These are phyloP conservation scores for Cyclina sinensis DNA, from an alignment of 1,140 invertebrate genomes.

Conservation along the genomic window DNA sequence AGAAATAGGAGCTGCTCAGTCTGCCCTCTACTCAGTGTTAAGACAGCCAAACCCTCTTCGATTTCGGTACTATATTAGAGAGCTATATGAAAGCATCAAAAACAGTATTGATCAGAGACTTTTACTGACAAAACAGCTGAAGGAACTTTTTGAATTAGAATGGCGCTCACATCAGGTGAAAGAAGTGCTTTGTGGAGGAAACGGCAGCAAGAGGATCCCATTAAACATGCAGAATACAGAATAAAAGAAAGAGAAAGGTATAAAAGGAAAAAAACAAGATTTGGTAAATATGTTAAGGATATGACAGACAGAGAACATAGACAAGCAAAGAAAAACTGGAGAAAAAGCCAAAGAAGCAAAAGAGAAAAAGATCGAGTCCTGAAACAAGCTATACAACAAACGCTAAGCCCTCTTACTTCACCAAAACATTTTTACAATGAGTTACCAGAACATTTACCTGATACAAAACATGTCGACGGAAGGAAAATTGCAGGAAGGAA, in stretches of 20 bases:
- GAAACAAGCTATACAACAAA: background rate
- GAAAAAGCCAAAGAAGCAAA: background rate
- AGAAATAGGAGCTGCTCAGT: background rate
- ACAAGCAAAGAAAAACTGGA: background rate
- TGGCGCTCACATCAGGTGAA: conserved; percentile 10
- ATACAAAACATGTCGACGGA: background rate
- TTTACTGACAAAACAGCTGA: background rate
- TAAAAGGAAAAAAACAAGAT: background rate
- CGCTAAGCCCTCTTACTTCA: background rate
- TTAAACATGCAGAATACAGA: background rate
- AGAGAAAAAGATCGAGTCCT: background rate
- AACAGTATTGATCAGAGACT: background rate
- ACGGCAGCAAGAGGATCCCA: background rate
- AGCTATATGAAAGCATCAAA: background rate
- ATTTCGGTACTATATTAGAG: background rate
- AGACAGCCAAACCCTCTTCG: background rate
- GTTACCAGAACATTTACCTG: too few species aligned
- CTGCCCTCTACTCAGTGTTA: background rate
- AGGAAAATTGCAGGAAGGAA: background rate
- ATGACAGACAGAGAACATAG: background rate
- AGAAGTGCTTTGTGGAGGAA: conserved; percentile 12
- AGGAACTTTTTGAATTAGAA: background rate
- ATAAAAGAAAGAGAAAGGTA: conserved; percentile 21
- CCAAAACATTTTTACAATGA: background rate
- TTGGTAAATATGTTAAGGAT: background rate